Base-by-base conservation (phyloP, 2,113 vertebrate species). In the Amblyopsis rosae region DNA sequence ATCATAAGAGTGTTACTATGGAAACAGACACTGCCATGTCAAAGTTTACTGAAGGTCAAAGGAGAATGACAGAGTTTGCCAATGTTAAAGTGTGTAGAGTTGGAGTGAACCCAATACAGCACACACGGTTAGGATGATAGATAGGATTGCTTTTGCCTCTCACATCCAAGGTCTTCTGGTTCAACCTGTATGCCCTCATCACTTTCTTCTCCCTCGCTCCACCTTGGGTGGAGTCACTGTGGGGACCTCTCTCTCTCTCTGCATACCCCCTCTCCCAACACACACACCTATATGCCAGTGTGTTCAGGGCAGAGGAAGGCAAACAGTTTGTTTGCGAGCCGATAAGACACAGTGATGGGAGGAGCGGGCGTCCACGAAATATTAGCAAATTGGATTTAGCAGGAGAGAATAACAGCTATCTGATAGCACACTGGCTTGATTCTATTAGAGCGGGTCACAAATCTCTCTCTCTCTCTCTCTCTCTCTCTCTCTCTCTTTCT, bases 311-410 rank as follows among this genome's bases (percentile, higher is more conserved):
- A 62, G 67, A 60, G 63, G 15, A 65, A 86, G 54, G 70, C 81
- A 82, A 75, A 76, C 69, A 69, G 75, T 85, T 86, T 84, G 81
- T 85, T 82, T 85, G 77, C 81, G 69, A 79, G 77, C 78, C 35
- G 71, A 89, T 86, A 84, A 82, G 67, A 81, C 68, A 54, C 65
- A 73, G 49, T 32, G 49, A 53, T 11, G 33, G 12, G 32, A 33
- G 71, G 17, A 19, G 45, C 49, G 69, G 59, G 47, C 58, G 65
- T 76, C 80, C 69, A 76, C 67, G 69, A 87, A 87, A 86, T 82
- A 87, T 85, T 78, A 63, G 71, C 72, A 85, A 87, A 89, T 87
- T 88, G 69, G 80, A 86, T 89, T 88, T 76, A 84, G 71, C 35
- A 60, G 69, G 67, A 80, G 69, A 83, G 81, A 83, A 80, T 77